Conservation (phyloP, 1,140 invertebrate genomes). For the Ctenoplectra terminalis region DNA sequence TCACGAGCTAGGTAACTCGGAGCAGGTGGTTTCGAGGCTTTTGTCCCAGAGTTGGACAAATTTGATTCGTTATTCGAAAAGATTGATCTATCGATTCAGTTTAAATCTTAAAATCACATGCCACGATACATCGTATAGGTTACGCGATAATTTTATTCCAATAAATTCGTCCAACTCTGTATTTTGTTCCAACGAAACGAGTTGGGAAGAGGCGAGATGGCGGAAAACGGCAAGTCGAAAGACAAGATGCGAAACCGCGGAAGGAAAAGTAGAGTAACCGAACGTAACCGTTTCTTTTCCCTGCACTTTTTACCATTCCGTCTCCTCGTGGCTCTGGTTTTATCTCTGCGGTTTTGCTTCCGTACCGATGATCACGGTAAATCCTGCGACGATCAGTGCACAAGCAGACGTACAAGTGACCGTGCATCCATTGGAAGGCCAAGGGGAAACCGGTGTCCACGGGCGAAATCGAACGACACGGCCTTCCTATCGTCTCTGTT, state of each 20-base stretch:
- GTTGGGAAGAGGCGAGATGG: background rate
- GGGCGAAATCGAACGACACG: background rate
- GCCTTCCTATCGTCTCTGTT: background rate
- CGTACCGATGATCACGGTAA: background rate
- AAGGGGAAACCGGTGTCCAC: slow-evolving; percentile 36
- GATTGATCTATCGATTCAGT: too few relatives aligned
- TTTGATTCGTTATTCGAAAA: too few relatives aligned
- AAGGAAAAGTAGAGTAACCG: slow-evolving; percentile 51
- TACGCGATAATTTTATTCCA: too few relatives aligned
- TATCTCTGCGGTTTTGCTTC: slow-evolving; percentile 3
- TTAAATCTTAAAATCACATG: too few relatives aligned
- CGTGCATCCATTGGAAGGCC: slow-evolving; percentile 30
- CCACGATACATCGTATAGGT: too few relatives aligned
- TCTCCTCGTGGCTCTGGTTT: background rate
- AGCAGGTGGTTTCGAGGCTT: background rate
- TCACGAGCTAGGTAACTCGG: background rate
- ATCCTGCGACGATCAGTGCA: background rate
- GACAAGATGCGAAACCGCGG: slow-evolving; percentile 37
- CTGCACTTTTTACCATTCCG: background rate
- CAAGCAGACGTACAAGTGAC: slow-evolving; percentile 47
- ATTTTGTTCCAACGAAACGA: background rate
- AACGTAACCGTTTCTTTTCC: slow-evolving; percentile 17
- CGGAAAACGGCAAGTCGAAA: background rate
- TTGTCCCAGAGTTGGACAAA: too few relatives aligned
- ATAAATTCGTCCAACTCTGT: too few relatives aligned